Evolutionary conservation across 2,888 invertebrate species (phyloP).

Genomic region (Clivina fossor): DNA sequence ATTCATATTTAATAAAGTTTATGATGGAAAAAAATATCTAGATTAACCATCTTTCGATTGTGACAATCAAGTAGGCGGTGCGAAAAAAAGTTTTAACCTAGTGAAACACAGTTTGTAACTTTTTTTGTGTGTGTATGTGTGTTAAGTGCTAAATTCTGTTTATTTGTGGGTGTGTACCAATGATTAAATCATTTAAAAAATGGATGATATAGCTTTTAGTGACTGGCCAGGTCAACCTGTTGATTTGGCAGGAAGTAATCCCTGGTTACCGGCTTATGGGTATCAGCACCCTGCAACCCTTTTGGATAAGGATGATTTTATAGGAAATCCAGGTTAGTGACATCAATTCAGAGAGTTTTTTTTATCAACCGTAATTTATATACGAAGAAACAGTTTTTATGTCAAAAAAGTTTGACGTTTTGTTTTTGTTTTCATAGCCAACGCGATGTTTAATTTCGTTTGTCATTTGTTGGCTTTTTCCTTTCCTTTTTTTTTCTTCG

Average conservation of each 20-base stretch:
- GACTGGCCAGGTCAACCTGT: constrained; percentile 67
- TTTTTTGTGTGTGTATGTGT: neutral
- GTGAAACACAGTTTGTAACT: constrained; percentile 14
- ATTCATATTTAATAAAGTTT: too few species aligned
- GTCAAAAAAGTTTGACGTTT: too few species aligned
- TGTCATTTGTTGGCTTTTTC: too few species aligned
- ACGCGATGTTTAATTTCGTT: too few species aligned
- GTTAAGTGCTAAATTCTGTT: constrained; percentile 20
- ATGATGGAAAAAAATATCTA: too few species aligned
- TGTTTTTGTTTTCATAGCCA: too few species aligned
- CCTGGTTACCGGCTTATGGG: constrained; percentile 79
- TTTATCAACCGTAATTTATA: too few species aligned
- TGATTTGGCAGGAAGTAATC: constrained; percentile 64
- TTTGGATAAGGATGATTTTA: constrained; percentile 58
- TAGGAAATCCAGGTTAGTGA: constrained; percentile 65
- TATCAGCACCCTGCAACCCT: constrained; percentile 68
- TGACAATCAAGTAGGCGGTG: too few species aligned
- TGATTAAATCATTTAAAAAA: constrained; percentile 32
- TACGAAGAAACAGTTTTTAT: too few species aligned
- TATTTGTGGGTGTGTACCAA: constrained; percentile 17
- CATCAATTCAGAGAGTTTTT: too few species aligned
- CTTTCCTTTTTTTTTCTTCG: too few species aligned
- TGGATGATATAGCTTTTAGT: constrained; percentile 66
- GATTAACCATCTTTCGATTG: too few species aligned
- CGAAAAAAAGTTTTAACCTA: constrained; percentile 18